Evolutionary conservation across 2,797 vertebrate species (phyloP).

Genomic region (Cyclura pinguis): DNA sequence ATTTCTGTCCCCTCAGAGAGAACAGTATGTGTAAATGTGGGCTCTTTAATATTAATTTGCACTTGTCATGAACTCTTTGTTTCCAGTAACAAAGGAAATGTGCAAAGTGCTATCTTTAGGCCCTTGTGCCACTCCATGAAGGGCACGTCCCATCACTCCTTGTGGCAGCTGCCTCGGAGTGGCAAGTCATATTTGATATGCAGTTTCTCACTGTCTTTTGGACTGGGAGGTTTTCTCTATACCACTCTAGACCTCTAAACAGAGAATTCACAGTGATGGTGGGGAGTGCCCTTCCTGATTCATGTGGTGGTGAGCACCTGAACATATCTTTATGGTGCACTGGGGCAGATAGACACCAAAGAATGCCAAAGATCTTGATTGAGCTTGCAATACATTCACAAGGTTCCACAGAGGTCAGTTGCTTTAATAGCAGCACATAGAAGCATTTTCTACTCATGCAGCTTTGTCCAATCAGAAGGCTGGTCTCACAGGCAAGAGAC

Average conservation of each 20-base stretch:
- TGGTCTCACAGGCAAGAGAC: neutral
- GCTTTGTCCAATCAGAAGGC: neutral
- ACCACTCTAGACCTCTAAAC: neutral
- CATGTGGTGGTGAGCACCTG: neutral
- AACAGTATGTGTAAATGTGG: neutral
- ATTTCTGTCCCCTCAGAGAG: neutral
- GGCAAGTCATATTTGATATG: neutral
- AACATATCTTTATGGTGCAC: neutral
- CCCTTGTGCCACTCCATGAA: neutral
- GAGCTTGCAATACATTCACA: neutral
- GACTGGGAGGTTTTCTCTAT: neutral
- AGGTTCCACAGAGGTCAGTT: neutral
- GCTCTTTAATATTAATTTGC: neutral
- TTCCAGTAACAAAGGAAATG: neutral
- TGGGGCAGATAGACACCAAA: too few relatives aligned
- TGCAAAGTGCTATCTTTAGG: neutral
- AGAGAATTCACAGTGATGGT: too few relatives aligned
- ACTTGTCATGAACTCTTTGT: slow-evolving; percentile 25
- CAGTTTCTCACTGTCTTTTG: neutral
- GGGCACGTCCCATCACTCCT: neutral
- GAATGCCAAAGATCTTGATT: neutral
- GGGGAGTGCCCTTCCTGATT: neutral
- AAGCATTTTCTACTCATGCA: neutral
- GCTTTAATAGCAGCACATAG: neutral
- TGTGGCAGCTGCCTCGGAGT: neutral